Conservation (phyloP, 2,888 invertebrate species). For the Leptopilina drosophilae region DNA sequence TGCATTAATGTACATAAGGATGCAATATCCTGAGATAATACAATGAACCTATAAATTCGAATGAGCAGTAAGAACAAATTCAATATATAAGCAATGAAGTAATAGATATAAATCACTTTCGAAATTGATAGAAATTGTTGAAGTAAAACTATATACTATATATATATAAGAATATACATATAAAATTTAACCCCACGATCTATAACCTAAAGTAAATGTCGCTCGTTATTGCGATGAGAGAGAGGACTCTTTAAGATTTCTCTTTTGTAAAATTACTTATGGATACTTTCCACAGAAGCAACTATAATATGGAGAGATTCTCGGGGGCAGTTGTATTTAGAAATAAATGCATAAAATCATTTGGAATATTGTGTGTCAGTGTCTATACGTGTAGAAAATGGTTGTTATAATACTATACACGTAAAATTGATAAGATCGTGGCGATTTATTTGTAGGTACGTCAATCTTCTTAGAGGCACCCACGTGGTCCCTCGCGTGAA, state of each 20-base stretch:
- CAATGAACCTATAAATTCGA: constrained; percentile 10
- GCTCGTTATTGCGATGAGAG: background rate
- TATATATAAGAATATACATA: no score
- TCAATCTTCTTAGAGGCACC: constrained; percentile 49
- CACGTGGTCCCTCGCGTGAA: constrained; percentile 55
- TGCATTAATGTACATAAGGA: background rate
- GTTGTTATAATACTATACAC: constrained; percentile 4
- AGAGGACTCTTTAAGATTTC: constrained; percentile 9
- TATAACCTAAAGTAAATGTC: constrained; percentile 27
- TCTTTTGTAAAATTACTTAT: constrained; percentile 7
- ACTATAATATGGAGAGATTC: background rate
- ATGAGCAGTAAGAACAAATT: background rate
- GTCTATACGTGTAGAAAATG: background rate
- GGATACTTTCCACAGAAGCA: constrained; percentile 21
- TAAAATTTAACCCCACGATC: constrained; percentile 23
- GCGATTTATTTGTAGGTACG: constrained; percentile 25
- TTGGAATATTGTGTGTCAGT: no score
- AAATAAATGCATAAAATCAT: no score
- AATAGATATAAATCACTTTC: constrained; percentile 38
- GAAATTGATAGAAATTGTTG: constrained; percentile 30
- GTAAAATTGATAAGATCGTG: constrained; percentile 18
- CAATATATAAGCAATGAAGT: constrained; percentile 1
- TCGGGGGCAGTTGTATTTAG: background rate
- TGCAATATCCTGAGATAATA: background rate
- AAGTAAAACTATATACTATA: constrained; percentile 7